Base-by-base conservation (phyloP, 2,888 invertebrate species). In the Acutogordius australiensis region DNA sequence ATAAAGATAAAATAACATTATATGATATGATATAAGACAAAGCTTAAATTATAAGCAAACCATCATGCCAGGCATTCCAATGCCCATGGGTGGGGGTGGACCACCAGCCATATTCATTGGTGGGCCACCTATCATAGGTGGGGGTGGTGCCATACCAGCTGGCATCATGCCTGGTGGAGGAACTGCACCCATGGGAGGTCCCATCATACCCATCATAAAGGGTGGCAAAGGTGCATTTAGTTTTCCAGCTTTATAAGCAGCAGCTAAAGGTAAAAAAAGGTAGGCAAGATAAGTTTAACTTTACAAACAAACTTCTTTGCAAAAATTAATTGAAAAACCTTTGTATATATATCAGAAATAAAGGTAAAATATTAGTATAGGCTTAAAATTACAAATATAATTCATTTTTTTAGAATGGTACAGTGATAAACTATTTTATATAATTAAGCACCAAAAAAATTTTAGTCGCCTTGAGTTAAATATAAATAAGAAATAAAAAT, bases 401-500 rank as follows among this genome's bases (percentile, higher is more conserved):
- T 37, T n/a, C n/a, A n/a, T n/a, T n/a, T n/a, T n/a, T n/a, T n/a
- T n/a, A n/a, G n/a, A n/a, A n/a, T n/a, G n/a, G n/a, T n/a, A n/a
- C n/a, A n/a, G n/a, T n/a, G n/a, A n/a, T n/a, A n/a, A n/a, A n/a
- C n/a, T n/a, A n/a, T n/a, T n/a, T 37, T 37, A 37, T 37, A 37
- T 13, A 37, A 37, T 13, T 37, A 37, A 37, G n/a, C n/a, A 37
- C 8, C n/a, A 8, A 37, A 37, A 37, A 37, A 37, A 8, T 37
- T 13, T 37, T 13, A 37, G 44, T n/a, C n/a, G 8, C n/a, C n/a
- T n/a, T 37, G n/a, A 13, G 8, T 13, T 37, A 13, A 37, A 37
- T 37, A 13, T 8, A 37, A 37, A 37, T 37, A 51, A 30, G 8
- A 60, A 23, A 60, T 26, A 4, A 60, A n/a, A 13, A 60, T n/a